Evolutionary conservation across 1,140 invertebrate genomes (phyloP).

Genomic region (Wiebesia pumilae): DNA sequence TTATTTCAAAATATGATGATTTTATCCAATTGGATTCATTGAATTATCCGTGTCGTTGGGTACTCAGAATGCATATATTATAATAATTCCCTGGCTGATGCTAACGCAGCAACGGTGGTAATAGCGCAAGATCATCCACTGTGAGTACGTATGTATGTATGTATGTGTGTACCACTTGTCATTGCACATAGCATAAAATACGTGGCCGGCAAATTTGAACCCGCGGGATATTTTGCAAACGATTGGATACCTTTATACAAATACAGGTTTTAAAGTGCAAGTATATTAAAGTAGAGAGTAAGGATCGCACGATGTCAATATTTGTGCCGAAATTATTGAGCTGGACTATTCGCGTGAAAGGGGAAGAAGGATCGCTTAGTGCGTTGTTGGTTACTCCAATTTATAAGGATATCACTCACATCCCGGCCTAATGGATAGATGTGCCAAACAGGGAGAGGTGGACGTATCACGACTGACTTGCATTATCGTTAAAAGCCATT

Average conservation of each 20-base stretch:
- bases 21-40: constrained; percentile 37
- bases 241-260: background rate
- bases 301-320: constrained; percentile 22
- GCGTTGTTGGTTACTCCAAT: constrained; percentile 25
- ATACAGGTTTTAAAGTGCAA: background rate
- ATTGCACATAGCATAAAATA: background rate
- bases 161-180: background rate
- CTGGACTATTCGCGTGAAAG: background rate
- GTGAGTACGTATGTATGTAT: background rate
- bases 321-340: constrained; percentile 42
- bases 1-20: constrained; percentile 11
- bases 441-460: background rate
- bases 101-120: background rate
- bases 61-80: background rate
- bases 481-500: constrained; percentile 48
- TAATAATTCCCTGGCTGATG: constrained; percentile 7
- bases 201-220: background rate
- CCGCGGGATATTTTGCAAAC: background rate
- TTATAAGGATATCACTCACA: constrained; percentile 27
- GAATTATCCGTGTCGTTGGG: constrained; percentile 23
- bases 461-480: background rate
- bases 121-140: background rate
- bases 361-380: background rate
- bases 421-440: background rate
- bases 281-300: background rate